These are phyloP conservation scores for Bucorvus abyssinicus DNA, from an alignment of 2,797 vertebrate species.

Conservation along the genomic window DNA sequence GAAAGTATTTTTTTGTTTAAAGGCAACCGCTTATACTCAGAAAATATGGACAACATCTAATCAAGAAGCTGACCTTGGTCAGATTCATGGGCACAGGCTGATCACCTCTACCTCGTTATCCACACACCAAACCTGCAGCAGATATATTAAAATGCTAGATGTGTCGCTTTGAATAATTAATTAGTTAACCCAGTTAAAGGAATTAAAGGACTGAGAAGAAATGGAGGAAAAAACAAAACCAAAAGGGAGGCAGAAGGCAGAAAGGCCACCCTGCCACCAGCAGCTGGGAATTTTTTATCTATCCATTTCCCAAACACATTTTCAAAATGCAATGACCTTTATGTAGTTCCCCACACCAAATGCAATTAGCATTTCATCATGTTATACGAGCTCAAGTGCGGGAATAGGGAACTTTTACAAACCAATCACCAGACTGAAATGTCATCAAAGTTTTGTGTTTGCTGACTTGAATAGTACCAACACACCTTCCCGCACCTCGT, in stretches of 20 bases:
- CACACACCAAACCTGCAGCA: background rate
- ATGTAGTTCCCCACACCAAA: constrained; percentile 23
- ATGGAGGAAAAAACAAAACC: background rate
- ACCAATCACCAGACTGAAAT: background rate
- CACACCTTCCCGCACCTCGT: background rate
- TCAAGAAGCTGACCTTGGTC: background rate
- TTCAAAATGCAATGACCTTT: constrained; percentile 15
- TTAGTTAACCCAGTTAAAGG: background rate
- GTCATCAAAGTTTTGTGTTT: background rate
- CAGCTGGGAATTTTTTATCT: background rate
- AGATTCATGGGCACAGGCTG: background rate
- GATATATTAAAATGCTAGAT: background rate
- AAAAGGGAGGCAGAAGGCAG: background rate
- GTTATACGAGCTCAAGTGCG: background rate
- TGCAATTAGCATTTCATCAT: constrained; percentile 39
- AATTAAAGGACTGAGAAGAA: background rate
- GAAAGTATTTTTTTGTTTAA: background rate
- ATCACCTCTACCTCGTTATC: background rate
- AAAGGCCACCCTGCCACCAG: background rate
- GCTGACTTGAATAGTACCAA: background rate
- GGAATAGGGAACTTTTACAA: constrained; percentile 31
- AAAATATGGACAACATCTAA: background rate
- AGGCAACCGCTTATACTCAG: background rate
- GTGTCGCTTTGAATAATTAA: background rate
- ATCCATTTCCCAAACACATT: background rate